Evolutionary conservation across 2,888 invertebrate genomes (phyloP).

Genomic region (Euspilapteryx auroguttella): DNA sequence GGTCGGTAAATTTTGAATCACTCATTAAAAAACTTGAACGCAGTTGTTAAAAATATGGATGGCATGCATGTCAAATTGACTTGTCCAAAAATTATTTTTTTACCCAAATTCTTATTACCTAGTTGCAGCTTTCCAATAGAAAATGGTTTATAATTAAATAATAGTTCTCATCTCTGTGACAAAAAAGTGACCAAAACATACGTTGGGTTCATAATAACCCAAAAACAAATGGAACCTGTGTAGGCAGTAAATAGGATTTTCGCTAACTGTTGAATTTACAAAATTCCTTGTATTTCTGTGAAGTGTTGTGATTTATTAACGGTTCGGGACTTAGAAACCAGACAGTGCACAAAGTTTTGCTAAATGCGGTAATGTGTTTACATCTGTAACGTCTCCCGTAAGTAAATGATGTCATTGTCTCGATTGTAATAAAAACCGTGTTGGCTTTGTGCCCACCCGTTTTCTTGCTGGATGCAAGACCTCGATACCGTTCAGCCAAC

Average conservation of each 20-base stretch:
- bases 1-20: too few relatives aligned
- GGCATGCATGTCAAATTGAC: conserved; percentile 51
- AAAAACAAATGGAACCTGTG: conserved; percentile 27
- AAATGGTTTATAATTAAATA: too few relatives aligned
- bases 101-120: conserved; percentile 27
- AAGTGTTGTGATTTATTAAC: conserved; percentile 16
- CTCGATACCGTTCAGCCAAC: conserved; percentile 30
- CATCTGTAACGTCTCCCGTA: conserved; percentile 46
- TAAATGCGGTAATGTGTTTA: conserved; percentile 50
- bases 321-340: conserved; percentile 17
- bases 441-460: conserved; percentile 59
- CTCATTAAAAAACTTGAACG: conserved; percentile 19
- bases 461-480: conserved; percentile 41
- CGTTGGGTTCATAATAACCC: conserved; percentile 14
- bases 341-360: conserved; percentile 12
- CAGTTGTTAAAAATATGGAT: conserved; percentile 28
- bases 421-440: conserved; percentile 46
- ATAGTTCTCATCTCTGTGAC: too few relatives aligned
- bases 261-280: conserved; percentile 28
- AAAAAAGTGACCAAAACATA: too few relatives aligned
- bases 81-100: conserved; percentile 27
- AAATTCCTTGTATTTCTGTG: conserved; percentile 18
- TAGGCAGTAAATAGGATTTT: conserved; percentile 44
- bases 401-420: conserved; percentile 59
- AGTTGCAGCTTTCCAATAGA: conserved; percentile 15